These are phyloP conservation scores for Lamellibrachia columna DNA, from an alignment of 2,888 invertebrate species.

Conservation along the genomic window DNA sequence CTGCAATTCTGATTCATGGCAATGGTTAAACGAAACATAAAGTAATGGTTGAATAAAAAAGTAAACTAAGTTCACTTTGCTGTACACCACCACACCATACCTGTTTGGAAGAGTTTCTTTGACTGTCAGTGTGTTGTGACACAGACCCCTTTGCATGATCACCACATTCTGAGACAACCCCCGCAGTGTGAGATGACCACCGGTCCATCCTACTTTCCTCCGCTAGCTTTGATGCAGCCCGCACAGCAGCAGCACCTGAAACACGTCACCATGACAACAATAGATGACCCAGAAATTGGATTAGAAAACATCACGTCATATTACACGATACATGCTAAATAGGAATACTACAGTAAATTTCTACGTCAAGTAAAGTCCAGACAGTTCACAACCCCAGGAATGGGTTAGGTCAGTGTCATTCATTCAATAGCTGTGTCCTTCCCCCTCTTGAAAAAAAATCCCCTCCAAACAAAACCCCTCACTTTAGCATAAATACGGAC, in stretches of 20 bases:
- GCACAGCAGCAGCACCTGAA: slow-evolving; percentile 70
- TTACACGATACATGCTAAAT: not conserved
- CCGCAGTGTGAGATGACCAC: not conserved
- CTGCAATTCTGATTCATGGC: too few relatives aligned
- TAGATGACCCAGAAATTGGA: not conserved
- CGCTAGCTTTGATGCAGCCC: slow-evolving; percentile 61
- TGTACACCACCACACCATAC: not conserved
- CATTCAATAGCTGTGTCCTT: too few relatives aligned
- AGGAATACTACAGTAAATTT: too few relatives aligned
- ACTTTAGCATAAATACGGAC: too few relatives aligned
- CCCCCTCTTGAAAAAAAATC: too few relatives aligned
- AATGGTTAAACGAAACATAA: too few relatives aligned
- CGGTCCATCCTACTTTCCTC: slow-evolving; percentile 41
- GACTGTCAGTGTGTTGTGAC: not conserved
- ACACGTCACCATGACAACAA: slow-evolving; percentile 31
- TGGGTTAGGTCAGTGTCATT: too few relatives aligned
- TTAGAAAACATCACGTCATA: not conserved
- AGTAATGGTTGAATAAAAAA: too few relatives aligned
- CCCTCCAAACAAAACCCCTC: too few relatives aligned
- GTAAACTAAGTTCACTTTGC: too few relatives aligned
- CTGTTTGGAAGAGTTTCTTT: not conserved
- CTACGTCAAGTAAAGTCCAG: too few relatives aligned
- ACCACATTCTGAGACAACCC: not conserved
- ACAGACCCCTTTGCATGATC: not conserved
- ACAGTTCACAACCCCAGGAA: too few relatives aligned